Evolutionary conservation across 2,113 vertebrate genomes (phyloP).

Genomic region (Semnornis frantzii): DNA sequence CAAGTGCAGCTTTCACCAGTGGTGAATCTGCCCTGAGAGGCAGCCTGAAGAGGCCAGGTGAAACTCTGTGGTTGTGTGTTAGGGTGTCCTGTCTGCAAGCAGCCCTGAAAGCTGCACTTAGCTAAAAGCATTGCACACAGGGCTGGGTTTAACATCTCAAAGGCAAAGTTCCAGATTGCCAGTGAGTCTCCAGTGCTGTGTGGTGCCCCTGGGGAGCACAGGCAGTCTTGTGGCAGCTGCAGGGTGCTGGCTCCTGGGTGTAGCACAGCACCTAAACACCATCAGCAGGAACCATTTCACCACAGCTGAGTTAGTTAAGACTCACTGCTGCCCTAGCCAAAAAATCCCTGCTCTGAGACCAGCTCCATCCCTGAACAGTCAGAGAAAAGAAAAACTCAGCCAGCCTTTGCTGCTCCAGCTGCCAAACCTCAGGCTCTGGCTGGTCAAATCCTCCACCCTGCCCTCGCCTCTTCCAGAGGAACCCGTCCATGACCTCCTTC

Average conservation of each 20-base stretch:
- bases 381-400: neutral
- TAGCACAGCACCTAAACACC: constrained; percentile 36
- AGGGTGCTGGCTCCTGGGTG: neutral
- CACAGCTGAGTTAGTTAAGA: constrained; percentile 40
- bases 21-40: neutral
- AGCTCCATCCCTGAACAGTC: neutral
- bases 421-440: neutral
- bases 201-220: neutral
- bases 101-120: neutral
- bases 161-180: constrained; percentile 29
- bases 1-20: neutral
- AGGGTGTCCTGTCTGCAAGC: neutral
- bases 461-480: neutral
- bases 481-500: neutral
- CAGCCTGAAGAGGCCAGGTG: neutral
- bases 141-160: neutral
- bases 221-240: neutral
- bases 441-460: neutral
- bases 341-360: constrained; percentile 44
- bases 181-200: neutral
- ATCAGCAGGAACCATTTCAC: constrained; percentile 24
- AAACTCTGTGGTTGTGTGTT: neutral
- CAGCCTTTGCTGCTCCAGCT: neutral
- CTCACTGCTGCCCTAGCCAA: constrained; percentile 27
- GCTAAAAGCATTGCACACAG: neutral